Conservation (phyloP, 2,113 vertebrate genomes). For the Suricata suricatta region DNA sequence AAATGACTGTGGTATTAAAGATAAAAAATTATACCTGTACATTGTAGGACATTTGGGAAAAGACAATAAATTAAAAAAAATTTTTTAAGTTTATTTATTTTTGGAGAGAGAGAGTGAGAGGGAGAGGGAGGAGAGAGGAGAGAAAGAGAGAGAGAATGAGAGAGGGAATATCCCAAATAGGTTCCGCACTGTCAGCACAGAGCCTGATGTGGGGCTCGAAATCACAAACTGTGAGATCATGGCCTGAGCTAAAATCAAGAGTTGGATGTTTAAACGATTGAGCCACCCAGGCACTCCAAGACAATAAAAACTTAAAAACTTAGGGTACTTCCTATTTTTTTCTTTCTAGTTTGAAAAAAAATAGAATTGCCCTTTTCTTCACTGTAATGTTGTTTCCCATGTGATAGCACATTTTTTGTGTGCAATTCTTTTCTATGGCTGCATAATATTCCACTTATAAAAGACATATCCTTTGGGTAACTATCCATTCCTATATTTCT, state of each 20-base stretch:
- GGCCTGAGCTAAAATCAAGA: too few species aligned
- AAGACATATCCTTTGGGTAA: neutral
- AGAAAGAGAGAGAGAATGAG: too few species aligned
- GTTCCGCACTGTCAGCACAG: too few species aligned
- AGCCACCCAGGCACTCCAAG: neutral
- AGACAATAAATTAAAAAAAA: neutral
- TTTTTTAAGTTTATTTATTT: too few species aligned
- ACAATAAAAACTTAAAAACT: neutral
- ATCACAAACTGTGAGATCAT: too few species aligned
- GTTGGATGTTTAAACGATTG: too few species aligned
- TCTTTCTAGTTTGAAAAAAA: neutral
- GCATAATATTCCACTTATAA: neutral
- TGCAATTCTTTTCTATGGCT: constrained; percentile 17
- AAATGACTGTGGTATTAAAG: neutral
- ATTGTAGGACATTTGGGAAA: neutral
- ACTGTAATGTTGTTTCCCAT: neutral
- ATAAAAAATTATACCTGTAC: neutral
- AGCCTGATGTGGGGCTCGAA: too few species aligned
- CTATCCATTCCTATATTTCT: neutral
- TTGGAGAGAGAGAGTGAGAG: too few species aligned
- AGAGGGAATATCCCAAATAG: too few species aligned
- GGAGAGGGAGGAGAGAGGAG: too few species aligned
- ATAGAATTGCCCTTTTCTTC: neutral
- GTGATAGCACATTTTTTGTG: neutral
- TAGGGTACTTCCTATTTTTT: neutral